These are phyloP conservation scores for Buphagus erythrorhynchus DNA, from an alignment of 2,797 vertebrate genomes.

Conservation along the genomic window DNA sequence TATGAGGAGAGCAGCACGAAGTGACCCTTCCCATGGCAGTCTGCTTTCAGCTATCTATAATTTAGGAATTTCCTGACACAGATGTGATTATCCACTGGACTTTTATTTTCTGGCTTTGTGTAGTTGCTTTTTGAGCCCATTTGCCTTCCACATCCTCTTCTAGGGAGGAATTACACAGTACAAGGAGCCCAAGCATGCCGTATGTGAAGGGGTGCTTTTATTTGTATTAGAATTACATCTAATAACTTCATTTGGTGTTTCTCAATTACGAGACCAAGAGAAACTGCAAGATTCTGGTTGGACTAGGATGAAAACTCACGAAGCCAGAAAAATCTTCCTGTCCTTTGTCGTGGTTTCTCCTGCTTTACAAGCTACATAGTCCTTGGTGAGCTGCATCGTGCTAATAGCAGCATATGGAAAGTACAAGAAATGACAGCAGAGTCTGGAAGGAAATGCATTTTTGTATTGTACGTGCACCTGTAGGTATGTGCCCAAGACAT, in stretches of 20 bases:
- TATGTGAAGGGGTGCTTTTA: not conserved
- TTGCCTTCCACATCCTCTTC: not conserved
- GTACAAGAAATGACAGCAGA: not conserved
- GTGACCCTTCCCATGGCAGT: conserved; percentile 15
- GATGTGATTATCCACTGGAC: not conserved
- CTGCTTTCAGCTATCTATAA: not conserved
- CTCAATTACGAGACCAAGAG: not conserved
- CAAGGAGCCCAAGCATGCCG: fast-evolving
- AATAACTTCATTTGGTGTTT: not conserved
- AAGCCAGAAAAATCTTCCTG: not conserved
- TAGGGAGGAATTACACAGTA: not conserved
- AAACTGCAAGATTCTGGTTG: not conserved
- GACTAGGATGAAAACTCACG: not conserved
- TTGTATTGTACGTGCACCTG: fast-evolving
- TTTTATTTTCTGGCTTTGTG: not conserved
- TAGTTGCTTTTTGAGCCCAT: not conserved
- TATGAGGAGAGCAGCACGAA: not conserved
- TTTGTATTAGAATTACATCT: not conserved
- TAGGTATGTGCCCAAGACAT: not conserved
- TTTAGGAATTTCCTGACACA: conserved; percentile 28
- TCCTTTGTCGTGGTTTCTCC: not conserved
- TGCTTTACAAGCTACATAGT: not conserved
- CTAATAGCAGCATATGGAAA: not conserved
- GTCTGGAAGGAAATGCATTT: not conserved
- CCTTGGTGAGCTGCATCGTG: not conserved